phyloP scores from a whole-genome alignment of 2,888 invertebrate species.

The Chymomyza procnemis region DNA sequence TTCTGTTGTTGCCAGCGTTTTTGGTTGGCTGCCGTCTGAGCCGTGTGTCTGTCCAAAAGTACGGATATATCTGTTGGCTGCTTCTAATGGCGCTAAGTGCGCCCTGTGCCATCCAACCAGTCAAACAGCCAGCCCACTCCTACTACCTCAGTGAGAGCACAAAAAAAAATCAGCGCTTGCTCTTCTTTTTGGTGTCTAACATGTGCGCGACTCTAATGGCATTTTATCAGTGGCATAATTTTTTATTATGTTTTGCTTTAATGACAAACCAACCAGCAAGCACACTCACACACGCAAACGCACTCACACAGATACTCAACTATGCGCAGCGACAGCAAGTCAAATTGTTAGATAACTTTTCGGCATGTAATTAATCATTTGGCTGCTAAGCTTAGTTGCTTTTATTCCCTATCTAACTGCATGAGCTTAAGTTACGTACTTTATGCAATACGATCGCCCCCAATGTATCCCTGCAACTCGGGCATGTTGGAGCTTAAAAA shows the following conservation, averaged over 20 bases:
- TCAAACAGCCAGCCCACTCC: background rate
- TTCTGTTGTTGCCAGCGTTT: slow-evolving; percentile 31
- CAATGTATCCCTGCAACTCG: background rate
- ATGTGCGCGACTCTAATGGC: slow-evolving; percentile 63
- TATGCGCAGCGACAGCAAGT: slow-evolving; percentile 55
- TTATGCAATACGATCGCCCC: background rate
- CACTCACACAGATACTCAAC: background rate
- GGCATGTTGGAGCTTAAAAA: background rate
- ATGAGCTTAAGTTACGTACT: background rate
- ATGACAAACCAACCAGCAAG: slow-evolving; percentile 60
- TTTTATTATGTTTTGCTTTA: slow-evolving; percentile 70
- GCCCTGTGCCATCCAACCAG: slow-evolving; percentile 19
- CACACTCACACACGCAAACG: background rate
- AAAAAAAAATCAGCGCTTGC: background rate
- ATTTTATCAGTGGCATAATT: slow-evolving; percentile 74
- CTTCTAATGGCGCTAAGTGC: slow-evolving; percentile 71
- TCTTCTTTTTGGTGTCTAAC: slow-evolving; percentile 15
- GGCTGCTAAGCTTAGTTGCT: slow-evolving; percentile 42
- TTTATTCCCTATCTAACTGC: background rate
- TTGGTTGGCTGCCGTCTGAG: slow-evolving; percentile 23
- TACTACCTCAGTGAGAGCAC: background rate
- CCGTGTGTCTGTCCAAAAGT: slow-evolving; percentile 3
- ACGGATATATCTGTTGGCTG: slow-evolving; percentile 15
- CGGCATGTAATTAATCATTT: slow-evolving; percentile 71
- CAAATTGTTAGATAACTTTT: slow-evolving; percentile 73